Evolutionary conservation across 2,888 invertebrate genomes (phyloP), one percentile per base, ranked within the genome.

Genomic region (Chymomyza amoena): DNA sequence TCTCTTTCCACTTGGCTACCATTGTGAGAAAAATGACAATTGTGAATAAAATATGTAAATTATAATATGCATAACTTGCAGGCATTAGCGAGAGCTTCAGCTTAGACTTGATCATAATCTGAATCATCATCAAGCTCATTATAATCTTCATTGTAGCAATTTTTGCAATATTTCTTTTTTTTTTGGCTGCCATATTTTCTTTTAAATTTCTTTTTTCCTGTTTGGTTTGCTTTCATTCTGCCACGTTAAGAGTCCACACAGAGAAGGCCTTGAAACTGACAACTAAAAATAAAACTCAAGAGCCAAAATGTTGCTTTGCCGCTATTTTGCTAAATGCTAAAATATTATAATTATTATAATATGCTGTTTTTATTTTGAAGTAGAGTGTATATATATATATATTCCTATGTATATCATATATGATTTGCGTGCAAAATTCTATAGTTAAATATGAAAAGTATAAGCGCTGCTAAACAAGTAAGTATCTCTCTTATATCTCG

Each of bases 251-350:
- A 68, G 67, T 56, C 62, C 64, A 72, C 69, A 72, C 68, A 71
- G 66, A 62, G 80, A 75, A 84, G 87, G 10, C 84, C 84, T 85
- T 85, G 84, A 85, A 85, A 82, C 77, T 87, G 84, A 84, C 84
- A 84, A 86, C 84, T 85, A 85, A 86, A 85, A 85, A 85, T 85
- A 85, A 86, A 85, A 79, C 76, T 75, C 79, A 81, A 81, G 81
- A 86, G 75, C 63, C 36, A 18, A 25, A 16, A 59, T 18, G 20
- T 52, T 36, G 20, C n/a, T 57, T 25, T 61, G 28, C 52, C 45
- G 64, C 32, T 61, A n/a, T 25, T 57, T 68, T 65, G 62, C 45
- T n/a, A 36, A 65, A 50, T 59, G 60, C 61, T 64, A 66, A 72
- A 72, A 72, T 69, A 77, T 73, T 54, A 79, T 76, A 72, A 79